Evolutionary conservation across 37 sponge, comb jelly and placozoan genomes (phyloP), one percentile per base, ranked within the genome.

Genomic region (Cladorhizidae sp.): DNA sequence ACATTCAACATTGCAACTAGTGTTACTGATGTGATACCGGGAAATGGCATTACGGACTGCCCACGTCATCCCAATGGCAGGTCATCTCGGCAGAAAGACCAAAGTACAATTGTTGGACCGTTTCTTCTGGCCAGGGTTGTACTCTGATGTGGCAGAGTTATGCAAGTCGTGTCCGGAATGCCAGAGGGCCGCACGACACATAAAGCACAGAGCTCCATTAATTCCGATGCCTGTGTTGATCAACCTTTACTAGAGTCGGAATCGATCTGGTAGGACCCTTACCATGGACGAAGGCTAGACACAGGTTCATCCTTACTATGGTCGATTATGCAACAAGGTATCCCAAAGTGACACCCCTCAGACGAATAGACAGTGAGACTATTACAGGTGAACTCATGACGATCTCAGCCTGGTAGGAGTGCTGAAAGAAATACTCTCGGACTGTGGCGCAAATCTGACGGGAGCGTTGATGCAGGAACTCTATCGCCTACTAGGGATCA

Each of bases 321-420:
- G 73, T 73, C 32, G 74, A 82, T 37, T 82, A 82, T 36, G 63
- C 74, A 28, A 82, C 83, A 22, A 73, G 83, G 21, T 82, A 72
- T 42, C 83, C 83, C 43, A 64, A 84, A 40, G 85, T 78, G 22
- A 57, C 76, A 37, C 73, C 80, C 59, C 32, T 85, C 42, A 56
- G 40, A 36, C 26, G 38, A 2, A 41, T 62, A 40, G 79, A 85
- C 52, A 79, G 79, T 29, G 64, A 40, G 40, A 69, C 35, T 54
- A 57, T 85, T 31, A 72, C 86, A 35, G 64, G 52, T 25, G 86
- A 85, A 61, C 73, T 83, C 38, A 35, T 74, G 28, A 33, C 25
- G 31, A 41, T 18, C 54, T 83, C 51, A 37, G 76, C 32, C 40
- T 73, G 33, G 73, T 81, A 33, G 82, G 82, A 25, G 63, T 81